Percentiles rank a stretch among this genome's conserved stretches.
These are phyloP conservation scores for Hyperopisus bebe DNA, from an alignment of 2,113 vertebrate species.

Conservation along the genomic window DNA sequence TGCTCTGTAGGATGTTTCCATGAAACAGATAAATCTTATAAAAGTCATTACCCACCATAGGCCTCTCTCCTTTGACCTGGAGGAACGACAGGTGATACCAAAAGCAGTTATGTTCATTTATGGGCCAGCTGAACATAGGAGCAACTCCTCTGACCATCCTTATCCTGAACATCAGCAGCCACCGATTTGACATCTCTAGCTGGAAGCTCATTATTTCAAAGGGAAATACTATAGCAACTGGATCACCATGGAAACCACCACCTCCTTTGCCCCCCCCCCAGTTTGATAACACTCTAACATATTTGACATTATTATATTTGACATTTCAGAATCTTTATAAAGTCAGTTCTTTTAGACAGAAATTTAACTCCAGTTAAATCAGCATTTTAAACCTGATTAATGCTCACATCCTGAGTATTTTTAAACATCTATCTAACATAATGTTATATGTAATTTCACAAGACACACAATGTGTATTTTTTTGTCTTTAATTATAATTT, in stretches of 20 bases:
- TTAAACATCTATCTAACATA: background rate
- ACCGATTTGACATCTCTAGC: background rate
- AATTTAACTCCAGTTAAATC: background rate
- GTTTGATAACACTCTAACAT: background rate
- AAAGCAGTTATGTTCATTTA: background rate
- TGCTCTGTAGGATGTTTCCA: background rate
- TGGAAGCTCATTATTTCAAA: constrained; percentile 8
- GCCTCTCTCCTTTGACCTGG: background rate
- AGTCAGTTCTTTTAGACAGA: constrained; percentile 5
- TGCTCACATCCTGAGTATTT: background rate
- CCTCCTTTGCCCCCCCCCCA: background rate
- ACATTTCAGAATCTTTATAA: constrained; percentile 11
- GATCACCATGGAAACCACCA: background rate
- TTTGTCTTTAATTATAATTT: background rate
- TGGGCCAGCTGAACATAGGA: background rate
- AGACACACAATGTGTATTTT: background rate
- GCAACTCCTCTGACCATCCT: background rate
- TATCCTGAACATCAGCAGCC: background rate
- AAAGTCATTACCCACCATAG: background rate
- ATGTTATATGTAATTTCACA: background rate
- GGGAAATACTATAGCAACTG: background rate
- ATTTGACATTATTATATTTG: background rate
- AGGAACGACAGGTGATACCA: background rate
- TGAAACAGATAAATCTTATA: background rate
- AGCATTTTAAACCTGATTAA: background rate